Base-by-base conservation (phyloP, 2,797 vertebrate genomes). In the Yasuhikotakia modesta region DNA sequence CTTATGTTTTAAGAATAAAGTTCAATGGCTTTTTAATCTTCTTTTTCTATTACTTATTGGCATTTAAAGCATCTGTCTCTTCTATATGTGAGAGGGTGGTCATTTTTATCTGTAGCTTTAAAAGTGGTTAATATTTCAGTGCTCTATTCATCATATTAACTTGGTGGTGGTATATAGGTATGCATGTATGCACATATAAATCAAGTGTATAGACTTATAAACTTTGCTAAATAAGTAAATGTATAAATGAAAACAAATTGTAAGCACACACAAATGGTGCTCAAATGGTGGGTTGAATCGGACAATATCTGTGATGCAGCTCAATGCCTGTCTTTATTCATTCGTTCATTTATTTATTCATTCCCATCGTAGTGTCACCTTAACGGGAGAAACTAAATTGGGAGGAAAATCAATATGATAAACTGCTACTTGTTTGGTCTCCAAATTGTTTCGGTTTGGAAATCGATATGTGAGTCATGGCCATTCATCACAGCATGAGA, bases 361-460 rank as follows among this genome's bases (percentile, higher is more conserved):
- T 60, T 60, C 89, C 85, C 83, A 85, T 87, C 88, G 80, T 79
- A 60, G 86, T 88, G 90, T 92, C 92, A 92, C 89, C 90, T 91
- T 90, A 90, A 91, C 89, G 87, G 87, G 85, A 91, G 89, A 90
- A 90, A 89, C 89, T 84, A 91, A 90, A 90, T 91, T 91, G 88
- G 90, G 89, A 87, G 65, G 84, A 91, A 91, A 93, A 94, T 94
- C 93, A 85, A 94, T 95, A 93, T 93, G 93, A 93, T 93, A 93
- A 94, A 94, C 90, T 92, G 92, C 91, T 90, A 91, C 93, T 92
- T 93, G 92, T 94, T 94, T 93, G 91, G 92, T 90, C 89, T 89
- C 88, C 90, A 94, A 94, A 94, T 95, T 94, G 94, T 94, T 94
- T 94, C 90, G 82, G 92, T 94, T 94, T 94, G 91, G 91, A 94